Base-by-base conservation (phyloP, 2,888 invertebrate genomes). In the Andrena flavipes region DNA sequence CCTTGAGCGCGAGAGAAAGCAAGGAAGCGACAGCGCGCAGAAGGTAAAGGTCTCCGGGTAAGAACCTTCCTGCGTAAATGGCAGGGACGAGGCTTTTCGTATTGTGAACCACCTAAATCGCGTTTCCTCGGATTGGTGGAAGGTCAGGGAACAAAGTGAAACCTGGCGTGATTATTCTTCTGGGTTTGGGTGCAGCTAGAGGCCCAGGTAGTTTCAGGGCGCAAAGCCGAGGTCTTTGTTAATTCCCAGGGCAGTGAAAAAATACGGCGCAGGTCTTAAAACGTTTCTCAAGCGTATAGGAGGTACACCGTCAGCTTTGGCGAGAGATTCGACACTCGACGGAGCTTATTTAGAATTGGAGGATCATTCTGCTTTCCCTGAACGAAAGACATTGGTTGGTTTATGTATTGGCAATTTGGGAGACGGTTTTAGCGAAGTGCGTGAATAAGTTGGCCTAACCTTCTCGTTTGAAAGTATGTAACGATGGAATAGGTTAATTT, bases 121-220 rank as follows among this genome's bases (percentile, higher is more conserved):
- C 42, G n/a, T 26, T n/a, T 59, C 20, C 67, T 29, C 30, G n/a
- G 70, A 26, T 16, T 54, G 56, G n/a, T 26, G 30, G 69, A 74
- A 70, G 48, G 68, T 56, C 67, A 26, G 42, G 48, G 71, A 76
- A 80, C 74, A 86, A 86, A 75, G 35, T n/a, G 64, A 29, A 33
- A 29, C 71, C 69, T 67, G 76, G 23, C 71, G 69, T 23, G 26
- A 30, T 2, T 30, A 35, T 71, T 78, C 56, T 13, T 60, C 51
- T 26, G 29, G 29, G 48, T 29, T n/a, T 16, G 16, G n/a, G 23
- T 5, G 2, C n/a, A 35, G 2, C 23, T 26, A 20, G 60, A 54
- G 49, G 23, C 29, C 23, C 76, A 86, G 76, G 82, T 85, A 84
- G 63, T 23, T 33, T 0, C 64, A 29, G 29, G 20, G 56, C 13